Base-by-base conservation (phyloP, 2,888 invertebrate genomes). In the Orgyia antiqua region DNA sequence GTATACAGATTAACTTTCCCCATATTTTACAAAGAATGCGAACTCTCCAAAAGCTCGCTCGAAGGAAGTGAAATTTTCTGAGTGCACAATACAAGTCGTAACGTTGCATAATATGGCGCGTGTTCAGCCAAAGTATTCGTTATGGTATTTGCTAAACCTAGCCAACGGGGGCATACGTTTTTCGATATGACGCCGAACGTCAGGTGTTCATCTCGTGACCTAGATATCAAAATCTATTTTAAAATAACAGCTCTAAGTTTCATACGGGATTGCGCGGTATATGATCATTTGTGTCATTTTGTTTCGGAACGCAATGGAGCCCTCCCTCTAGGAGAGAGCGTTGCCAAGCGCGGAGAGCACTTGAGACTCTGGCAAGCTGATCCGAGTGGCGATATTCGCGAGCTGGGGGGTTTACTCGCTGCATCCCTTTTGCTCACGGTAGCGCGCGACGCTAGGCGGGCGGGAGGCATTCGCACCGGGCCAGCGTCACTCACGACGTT, bases 141-240 rank as follows among this genome's bases (percentile, higher is more conserved):
- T 83, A 83, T 80, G 83, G 83, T 78, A 83, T 86, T 84, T 80
- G 82, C 76, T 82, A 77, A 82, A 83, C 80, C 80, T 78, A 80
- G 80, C 80, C 78, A 82, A 79, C 78, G 66, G 70, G 74, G 74
- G 80, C 84, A 83, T 84, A 84, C 76, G 83, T 80, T 82, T 74
- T 77, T 71, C 74, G 67, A 82, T 79, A 80, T 84, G 80, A 83
- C 72, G 82, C 73, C 74, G 72, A 79, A 80, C 79, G 84, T 83
- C 84, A 84, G 86, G 84, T 86, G 86, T 84, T 80, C 82, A 79
- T 83, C 77, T 70, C 62, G 33, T 47, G 49, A 54, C 51, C 47
- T 39, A 42, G 43, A 62, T 58, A 37, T 49, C 26, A 71, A 69
- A 69, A 53, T 57, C 45, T 57, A 68, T 68, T 66, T 58, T 71